A percentile compares a stretch with the other conserved stretches of the same genome.
These are phyloP conservation scores for Sylvia borin DNA, from an alignment of 2,797 vertebrate species.

Conservation along the genomic window DNA sequence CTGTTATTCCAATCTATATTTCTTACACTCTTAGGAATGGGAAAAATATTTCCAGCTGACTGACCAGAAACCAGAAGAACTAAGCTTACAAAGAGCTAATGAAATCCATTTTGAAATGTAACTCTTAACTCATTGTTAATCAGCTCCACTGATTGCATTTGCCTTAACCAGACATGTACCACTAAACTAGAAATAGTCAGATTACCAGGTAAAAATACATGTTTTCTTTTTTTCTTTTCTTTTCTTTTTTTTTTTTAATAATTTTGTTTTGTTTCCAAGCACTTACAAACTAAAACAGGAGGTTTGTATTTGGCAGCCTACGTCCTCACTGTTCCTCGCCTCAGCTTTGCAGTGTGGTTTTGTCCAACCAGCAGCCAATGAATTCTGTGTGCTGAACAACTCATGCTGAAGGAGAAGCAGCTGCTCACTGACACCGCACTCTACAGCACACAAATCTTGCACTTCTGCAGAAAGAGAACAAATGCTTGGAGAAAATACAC, in stretches of 20 bases:
- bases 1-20: background rate
- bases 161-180: background rate
- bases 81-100: background rate
- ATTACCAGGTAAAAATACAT: background rate
- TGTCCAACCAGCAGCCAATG: background rate
- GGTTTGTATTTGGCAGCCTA: background rate
- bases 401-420: conserved; percentile 55
- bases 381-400: background rate
- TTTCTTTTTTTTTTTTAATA: background rate
- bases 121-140: background rate
- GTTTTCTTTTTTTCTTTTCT: background rate
- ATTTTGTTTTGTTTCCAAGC: background rate
- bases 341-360: background rate
- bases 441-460: conserved; percentile 47
- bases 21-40: background rate
- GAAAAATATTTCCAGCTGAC: background rate
- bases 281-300: background rate
- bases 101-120: background rate
- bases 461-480: conserved; percentile 39
- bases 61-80: background rate
- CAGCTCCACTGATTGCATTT: background rate
- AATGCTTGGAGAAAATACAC: conserved; percentile 53
- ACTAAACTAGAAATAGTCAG: background rate
- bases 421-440: conserved; percentile 43
- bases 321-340: rapidly evolving